Evolutionary conservation across 2,888 invertebrate species (phyloP), one percentile per base, ranked within the genome.

Genomic region (Actias luna): DNA sequence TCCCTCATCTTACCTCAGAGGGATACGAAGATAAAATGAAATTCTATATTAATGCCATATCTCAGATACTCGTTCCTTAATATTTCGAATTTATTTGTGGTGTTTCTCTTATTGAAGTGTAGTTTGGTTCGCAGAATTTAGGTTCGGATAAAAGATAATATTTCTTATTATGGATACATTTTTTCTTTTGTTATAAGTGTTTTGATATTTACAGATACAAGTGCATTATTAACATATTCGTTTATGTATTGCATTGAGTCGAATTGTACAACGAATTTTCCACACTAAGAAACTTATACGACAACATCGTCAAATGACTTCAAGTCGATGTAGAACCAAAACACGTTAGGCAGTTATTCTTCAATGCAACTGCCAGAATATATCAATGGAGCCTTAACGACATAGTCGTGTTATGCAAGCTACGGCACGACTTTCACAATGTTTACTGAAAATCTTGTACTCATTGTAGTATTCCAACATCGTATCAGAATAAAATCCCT

Each of bases 1-100:
- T 25, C 46, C 46, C 25, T 50, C 55, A 29, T 10, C 29, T 55
- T 29, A 31, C 57, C 61, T 42, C 59, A 42, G 25, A 31, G 18
- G 65, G 29, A 55, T 27, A 36, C 58, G 42, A 60, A 46, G 50
- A 39, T 59, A 35, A 60, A 63, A 59, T 29, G 70, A 68, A 72
- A 72, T 73, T 65, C 65, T 67, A 69, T 72, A 71, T 68, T 64
- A 74, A 68, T 70, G 58, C 63, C 68, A 63, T 59, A 61, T 59
- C 63, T 62, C 61, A 58, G 29, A 60, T 63, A 65, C 62, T 59
- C 39, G 61, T 58, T 25, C 18, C 59, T 46, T 69, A 73, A 69
- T 72, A 65, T 66, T 68, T 70, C 31, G 61, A 59, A 65, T 67
- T 57, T 59, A 62, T 62, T 36, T 58, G 22, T 29, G 55, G 55